Evolutionary conservation across 2,797 vertebrate genomes (phyloP), one percentile per base, ranked within the genome.

Genomic region (Garrulus glandarius): DNA sequence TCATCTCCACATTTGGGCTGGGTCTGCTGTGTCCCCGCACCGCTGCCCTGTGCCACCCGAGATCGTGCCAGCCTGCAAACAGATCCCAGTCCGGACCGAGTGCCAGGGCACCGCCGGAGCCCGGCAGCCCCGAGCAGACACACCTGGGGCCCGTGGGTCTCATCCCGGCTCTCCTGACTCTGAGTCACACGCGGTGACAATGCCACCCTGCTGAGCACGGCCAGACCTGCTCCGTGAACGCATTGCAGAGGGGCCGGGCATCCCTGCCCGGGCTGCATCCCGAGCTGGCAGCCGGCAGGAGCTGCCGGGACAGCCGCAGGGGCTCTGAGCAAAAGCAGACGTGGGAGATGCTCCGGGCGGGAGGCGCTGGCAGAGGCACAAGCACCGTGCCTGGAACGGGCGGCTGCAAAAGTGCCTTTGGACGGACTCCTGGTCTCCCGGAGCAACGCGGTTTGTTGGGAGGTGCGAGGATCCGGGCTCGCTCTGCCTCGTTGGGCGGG

Each of bases 1-100:
- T 56, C 32, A 5, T 23, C 34, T 64, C 72, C 64, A 3, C 27
- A 1, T 27, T 32, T 27, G 41, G 36, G 22, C 56, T 37, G 65
- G 15, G 3, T 29, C 19, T 27, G 52, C 30, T 1, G 1, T 4
- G 20, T 13, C 30, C 47, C 3, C 0, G 0, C 26, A 8, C 29
- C 46, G 34, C 36, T 60, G 15, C 22, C 26, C 4, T 3, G 6
- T 19, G 46, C n/a, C 39, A 53, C 20, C 19, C 27, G n/a, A 47
- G 12, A 2, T 24, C 2, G 26, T 6, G 53, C n/a, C 43, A 65
- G 22, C 0, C 15, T 26, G 43, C 21, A 39, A 57, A 50, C 2
- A 11, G 15, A 18, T 13, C 26, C 13, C 13, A 15, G 23, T 1
- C 27, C 39, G 36, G 37, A 2, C 36, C 4, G 41, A 14, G 39